These are phyloP conservation scores for Uria aalge DNA, from an alignment of 2,113 vertebrate genomes.

Conservation along the genomic window DNA sequence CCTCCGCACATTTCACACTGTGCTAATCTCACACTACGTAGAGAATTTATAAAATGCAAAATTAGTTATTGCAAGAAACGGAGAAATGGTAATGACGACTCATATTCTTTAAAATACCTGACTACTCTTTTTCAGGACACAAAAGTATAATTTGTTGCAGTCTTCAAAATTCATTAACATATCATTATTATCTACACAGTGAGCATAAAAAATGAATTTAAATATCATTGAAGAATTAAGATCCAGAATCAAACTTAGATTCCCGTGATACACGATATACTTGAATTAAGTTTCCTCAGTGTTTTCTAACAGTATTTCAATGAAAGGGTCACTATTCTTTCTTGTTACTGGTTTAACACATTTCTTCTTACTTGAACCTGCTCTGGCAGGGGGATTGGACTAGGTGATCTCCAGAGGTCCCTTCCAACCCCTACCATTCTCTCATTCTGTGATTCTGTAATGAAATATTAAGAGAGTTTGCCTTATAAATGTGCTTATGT, in stretches of 20 bases:
- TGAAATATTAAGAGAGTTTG: not conserved
- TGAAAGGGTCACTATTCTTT: not conserved
- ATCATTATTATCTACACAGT: not conserved
- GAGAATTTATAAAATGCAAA: not conserved
- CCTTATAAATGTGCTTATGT: not conserved
- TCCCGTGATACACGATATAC: not conserved
- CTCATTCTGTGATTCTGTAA: too few relatives aligned
- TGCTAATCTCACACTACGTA: not conserved
- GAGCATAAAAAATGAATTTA: not conserved
- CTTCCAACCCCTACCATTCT: too few relatives aligned
- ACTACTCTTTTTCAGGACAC: not conserved
- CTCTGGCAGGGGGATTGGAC: too few relatives aligned
- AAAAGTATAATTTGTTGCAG: not conserved
- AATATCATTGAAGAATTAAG: not conserved
- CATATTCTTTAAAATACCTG: not conserved
- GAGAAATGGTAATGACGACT: not conserved
- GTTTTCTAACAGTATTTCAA: not conserved
- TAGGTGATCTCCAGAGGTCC: too few relatives aligned
- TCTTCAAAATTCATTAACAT: not conserved
- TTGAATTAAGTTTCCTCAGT: not conserved
- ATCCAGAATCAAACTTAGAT: not conserved
- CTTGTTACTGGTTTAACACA: not conserved
- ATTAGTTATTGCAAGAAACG: not conserved
- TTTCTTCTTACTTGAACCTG: not conserved
- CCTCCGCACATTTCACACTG: fast-evolving